phyloP scores from a whole-genome alignment of 2,113 vertebrate species.

The Podilymbus podiceps region DNA sequence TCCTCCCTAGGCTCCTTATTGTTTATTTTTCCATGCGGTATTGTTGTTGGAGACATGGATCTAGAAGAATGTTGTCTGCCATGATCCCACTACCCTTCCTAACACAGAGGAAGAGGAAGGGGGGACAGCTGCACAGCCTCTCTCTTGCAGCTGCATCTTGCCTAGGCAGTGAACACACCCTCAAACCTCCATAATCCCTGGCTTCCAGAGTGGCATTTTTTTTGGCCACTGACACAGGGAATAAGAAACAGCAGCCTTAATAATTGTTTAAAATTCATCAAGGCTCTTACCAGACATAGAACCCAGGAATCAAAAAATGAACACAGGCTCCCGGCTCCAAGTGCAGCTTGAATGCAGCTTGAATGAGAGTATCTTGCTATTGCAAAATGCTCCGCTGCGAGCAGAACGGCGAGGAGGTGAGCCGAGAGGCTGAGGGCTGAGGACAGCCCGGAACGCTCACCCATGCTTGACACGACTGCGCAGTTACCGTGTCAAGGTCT shows the following conservation, averaged over 20 bases:
- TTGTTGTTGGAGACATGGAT: not conserved
- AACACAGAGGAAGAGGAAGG: not conserved
- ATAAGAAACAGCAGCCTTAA: not conserved
- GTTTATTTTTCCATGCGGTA: not conserved
- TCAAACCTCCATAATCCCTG: not conserved
- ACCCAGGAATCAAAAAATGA: not conserved
- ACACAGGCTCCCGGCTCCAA: not conserved
- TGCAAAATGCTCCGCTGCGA: not conserved
- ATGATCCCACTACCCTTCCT: not conserved
- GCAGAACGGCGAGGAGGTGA: not conserved
- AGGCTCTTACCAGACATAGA: not conserved
- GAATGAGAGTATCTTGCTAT: not conserved
- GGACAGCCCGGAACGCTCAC: not conserved
- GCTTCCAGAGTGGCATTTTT: not conserved
- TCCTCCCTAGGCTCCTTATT: not conserved
- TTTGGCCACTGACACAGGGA: not conserved
- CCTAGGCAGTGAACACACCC: not conserved
- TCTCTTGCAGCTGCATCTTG: not conserved
- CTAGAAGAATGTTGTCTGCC: not conserved
- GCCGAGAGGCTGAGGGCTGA: not conserved
- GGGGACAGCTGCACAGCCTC: not conserved
- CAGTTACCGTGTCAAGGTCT: not conserved
- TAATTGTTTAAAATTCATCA: not conserved
- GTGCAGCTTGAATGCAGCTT: not conserved
- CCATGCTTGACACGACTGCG: not conserved